A percentile compares a stretch with the other conserved stretches of the same genome.
phyloP scores from a whole-genome alignment of 2,113 vertebrate genomes.

The Corythornis vintsioides region DNA sequence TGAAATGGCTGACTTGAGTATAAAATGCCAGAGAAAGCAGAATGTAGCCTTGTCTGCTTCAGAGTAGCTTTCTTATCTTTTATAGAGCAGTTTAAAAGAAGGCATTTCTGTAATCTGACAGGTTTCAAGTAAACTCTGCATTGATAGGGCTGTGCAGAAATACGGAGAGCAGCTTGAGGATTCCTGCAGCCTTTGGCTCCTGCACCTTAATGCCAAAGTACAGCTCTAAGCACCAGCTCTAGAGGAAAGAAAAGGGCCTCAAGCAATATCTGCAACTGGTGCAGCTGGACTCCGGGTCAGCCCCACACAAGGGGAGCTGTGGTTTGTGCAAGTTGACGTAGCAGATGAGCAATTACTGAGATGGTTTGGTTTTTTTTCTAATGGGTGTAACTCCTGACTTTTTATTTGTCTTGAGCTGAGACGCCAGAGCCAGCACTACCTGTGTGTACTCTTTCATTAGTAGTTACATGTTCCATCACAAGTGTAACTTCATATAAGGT shows the following conservation, averaged over 20 bases:
- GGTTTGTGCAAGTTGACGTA: neutral
- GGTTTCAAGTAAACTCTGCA: neutral
- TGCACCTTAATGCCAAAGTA: neutral
- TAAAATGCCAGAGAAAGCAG: neutral
- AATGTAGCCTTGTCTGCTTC: neutral
- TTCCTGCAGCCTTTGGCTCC: neutral
- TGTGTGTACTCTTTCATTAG: neutral
- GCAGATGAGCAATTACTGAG: neutral
- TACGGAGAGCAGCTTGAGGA: neutral
- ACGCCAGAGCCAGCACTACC: neutral
- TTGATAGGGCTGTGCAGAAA: neutral
- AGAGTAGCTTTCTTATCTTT: neutral
- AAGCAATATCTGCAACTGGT: neutral
- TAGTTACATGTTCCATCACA: neutral
- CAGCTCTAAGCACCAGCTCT: neutral
- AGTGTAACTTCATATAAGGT: neutral
- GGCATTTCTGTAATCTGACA: neutral
- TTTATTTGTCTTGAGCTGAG: neutral
- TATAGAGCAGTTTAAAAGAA: neutral
- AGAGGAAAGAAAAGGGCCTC: neutral
- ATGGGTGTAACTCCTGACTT: neutral
- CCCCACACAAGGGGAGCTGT: neutral
- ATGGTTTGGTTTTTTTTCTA: neutral
- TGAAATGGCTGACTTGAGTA: neutral
- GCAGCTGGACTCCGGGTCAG: accelerated